phyloP scores from a whole-genome alignment of 2,888 invertebrate species.

The Galerucella nymphaeae region DNA sequence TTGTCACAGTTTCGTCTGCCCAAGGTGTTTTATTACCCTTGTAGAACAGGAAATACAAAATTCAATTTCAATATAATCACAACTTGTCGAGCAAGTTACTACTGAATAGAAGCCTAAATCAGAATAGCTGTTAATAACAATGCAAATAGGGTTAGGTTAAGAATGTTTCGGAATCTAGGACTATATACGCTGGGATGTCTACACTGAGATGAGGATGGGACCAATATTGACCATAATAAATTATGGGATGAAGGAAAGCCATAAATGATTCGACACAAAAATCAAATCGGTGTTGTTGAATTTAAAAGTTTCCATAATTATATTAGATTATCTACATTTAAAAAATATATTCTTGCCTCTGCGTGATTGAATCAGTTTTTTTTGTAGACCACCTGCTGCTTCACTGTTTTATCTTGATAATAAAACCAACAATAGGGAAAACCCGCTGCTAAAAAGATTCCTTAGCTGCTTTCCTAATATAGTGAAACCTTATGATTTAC shows the following conservation, averaged over 20 bases:
- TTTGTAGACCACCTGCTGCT: no score
- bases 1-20: conserved; percentile 19
- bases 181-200: conserved; percentile 1
- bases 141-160: conserved; percentile 61
- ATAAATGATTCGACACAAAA: no score
- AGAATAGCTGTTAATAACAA: conserved; percentile 60
- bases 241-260: no score
- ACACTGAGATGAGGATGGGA: not conserved
- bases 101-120: conserved; percentile 54
- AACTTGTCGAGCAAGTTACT: conserved; percentile 31
- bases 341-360: no score
- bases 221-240: no score
- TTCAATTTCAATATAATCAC: conserved; percentile 38
- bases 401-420: no score
- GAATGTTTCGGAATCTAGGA: conserved; percentile 51
- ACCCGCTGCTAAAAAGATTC: no score
- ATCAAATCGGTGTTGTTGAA: no score
- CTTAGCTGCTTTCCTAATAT: not conserved
- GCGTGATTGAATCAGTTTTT: no score
- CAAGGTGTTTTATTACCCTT: conserved; percentile 21
- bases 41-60: conserved; percentile 32
- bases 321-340: no score
- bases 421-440: no score
- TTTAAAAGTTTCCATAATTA: no score
- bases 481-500: not conserved